phyloP scores from a whole-genome alignment of 2,113 vertebrate species.

The Zonotrichia leucophrys region DNA sequence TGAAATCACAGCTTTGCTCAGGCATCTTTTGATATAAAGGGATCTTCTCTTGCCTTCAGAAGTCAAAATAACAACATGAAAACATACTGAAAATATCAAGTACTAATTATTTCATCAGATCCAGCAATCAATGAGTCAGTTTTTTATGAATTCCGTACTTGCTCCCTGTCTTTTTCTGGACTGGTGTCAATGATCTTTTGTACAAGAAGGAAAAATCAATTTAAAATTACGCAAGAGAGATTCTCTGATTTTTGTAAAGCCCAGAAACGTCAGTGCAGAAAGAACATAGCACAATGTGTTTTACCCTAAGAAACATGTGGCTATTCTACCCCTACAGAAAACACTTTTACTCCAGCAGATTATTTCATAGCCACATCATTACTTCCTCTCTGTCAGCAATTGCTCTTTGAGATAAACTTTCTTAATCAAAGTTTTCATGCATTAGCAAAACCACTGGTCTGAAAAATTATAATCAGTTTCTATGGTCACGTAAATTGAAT shows the following conservation, averaged over 20 bases:
- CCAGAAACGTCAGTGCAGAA: not conserved
- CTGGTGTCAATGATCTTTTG: conserved; percentile 9
- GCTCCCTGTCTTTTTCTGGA: conserved; percentile 32
- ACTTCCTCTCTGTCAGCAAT: not conserved
- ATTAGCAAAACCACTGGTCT: not conserved
- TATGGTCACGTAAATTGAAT: not conserved
- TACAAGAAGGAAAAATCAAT: conserved; percentile 62
- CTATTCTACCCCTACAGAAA: not conserved
- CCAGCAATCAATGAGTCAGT: conserved; percentile 35
- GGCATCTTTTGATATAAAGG: not conserved
- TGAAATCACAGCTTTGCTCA: not conserved
- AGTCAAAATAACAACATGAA: not conserved
- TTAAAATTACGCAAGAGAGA: conserved; percentile 53
- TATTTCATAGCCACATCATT: not conserved
- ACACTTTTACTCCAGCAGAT: not conserved
- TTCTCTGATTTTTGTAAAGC: conserved; percentile 30
- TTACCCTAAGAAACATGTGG: not conserved
- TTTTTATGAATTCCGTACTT: conserved; percentile 56
- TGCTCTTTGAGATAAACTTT: conserved; percentile 9
- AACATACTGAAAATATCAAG: conserved; percentile 9
- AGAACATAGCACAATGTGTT: not conserved
- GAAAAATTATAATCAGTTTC: not conserved
- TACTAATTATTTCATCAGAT: conserved; percentile 68
- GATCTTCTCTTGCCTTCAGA: not conserved
- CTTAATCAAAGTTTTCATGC: not conserved